Evolutionary conservation across 2,113 vertebrate species (phyloP).

Genomic region (Ctenodactylus gundi): DNA sequence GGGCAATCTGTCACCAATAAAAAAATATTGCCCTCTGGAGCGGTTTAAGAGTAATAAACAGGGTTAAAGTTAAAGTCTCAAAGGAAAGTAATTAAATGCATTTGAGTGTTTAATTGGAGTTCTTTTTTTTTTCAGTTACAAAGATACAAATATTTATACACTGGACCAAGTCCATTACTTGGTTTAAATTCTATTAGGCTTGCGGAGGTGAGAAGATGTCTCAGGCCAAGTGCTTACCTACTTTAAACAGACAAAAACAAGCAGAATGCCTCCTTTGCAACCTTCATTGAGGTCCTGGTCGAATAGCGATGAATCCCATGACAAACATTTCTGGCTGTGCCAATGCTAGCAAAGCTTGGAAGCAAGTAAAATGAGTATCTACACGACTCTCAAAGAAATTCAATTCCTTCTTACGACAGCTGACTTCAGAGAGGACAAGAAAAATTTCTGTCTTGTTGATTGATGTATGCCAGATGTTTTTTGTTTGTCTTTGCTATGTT

Average conservation of each 20-base stretch:
- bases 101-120: slow-evolving; percentile 52
- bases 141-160: slow-evolving; percentile 52
- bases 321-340: neutral
- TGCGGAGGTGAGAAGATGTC: neutral
- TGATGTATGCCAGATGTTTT: neutral
- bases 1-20: slow-evolving; percentile 62
- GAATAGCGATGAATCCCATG: too few relatives aligned
- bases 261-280: neutral
- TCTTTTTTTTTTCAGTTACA: slow-evolving; percentile 22
- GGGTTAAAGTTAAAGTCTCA: slow-evolving; percentile 67
- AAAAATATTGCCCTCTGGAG: slow-evolving; percentile 60
- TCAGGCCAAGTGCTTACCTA: neutral
- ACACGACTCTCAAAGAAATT: neutral
- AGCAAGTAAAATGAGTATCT: neutral
- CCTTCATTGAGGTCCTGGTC: neutral
- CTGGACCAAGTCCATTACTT: neutral
- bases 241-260: slow-evolving; percentile 11
- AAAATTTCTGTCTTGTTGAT: neutral
- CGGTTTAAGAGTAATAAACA: slow-evolving; percentile 70
- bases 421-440: neutral
- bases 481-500: too few relatives aligned
- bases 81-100: slow-evolving; percentile 68
- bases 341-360: neutral
- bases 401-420: neutral
- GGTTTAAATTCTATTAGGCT: neutral